Conservation (phyloP, 2,113 vertebrate species). For the Chloroceryle aenea region DNA sequence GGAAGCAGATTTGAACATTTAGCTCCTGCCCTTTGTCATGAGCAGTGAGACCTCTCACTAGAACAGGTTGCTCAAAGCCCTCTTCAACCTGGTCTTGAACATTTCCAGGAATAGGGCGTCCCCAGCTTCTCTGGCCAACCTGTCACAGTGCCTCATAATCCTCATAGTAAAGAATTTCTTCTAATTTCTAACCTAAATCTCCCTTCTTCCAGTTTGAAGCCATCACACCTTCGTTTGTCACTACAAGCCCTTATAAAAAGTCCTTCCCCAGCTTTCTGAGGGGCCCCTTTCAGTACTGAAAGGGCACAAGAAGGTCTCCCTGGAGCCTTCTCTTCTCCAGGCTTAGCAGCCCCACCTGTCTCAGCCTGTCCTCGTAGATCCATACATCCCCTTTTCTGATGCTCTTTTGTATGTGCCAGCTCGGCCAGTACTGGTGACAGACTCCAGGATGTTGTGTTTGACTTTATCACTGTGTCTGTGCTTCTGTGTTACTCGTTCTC, state of each 20-base stretch:
- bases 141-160: too few relatives aligned
- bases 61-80: too few relatives aligned
- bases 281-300: not conserved
- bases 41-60: too few relatives aligned
- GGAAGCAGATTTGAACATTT: not conserved
- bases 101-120: too few relatives aligned
- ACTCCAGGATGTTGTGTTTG: not conserved
- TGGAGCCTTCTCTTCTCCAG: not conserved
- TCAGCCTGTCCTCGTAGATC: not conserved
- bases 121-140: too few relatives aligned
- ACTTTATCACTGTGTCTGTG: not conserved
- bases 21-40: not conserved
- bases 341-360: not conserved
- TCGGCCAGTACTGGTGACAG: accelerated
- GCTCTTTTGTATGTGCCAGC: accelerated
- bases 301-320: not conserved
- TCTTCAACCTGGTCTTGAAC: too few relatives aligned
- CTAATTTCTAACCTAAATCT: too few relatives aligned
- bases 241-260: too few relatives aligned
- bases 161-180: too few relatives aligned
- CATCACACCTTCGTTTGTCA: too few relatives aligned
- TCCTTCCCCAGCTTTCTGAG: not conserved
- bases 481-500: not conserved
- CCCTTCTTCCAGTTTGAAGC: too few relatives aligned
- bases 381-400: accelerated